phyloP scores from a whole-genome alignment of 1,140 invertebrate genomes.

The Tetragnatha versicolor region DNA sequence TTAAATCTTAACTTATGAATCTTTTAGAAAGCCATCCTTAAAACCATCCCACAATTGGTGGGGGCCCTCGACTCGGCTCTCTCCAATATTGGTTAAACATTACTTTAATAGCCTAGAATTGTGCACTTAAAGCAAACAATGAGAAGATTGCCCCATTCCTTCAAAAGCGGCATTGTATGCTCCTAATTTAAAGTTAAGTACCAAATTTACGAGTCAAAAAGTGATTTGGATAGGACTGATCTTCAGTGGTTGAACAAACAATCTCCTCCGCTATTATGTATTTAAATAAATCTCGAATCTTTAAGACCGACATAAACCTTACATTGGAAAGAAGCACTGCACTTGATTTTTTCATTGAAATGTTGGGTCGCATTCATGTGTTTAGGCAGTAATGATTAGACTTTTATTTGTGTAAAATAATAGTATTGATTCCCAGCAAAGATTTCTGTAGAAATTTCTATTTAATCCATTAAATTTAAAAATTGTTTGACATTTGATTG shows the following conservation, averaged over 20 bases:
- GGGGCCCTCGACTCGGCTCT: neutral
- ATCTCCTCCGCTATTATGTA: constrained; percentile 14
- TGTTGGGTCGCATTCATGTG: no score
- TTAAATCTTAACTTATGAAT: no score
- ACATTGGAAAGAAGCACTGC: no score
- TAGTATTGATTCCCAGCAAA: no score
- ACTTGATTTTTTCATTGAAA: no score
- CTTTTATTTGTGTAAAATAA: no score
- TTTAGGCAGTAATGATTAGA: no score
- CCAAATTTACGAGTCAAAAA: constrained; percentile 37
- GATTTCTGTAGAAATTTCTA: no score
- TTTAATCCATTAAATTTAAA: no score
- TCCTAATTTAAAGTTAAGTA: constrained; percentile 43
- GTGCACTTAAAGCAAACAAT: constrained; percentile 14
- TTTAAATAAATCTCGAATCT: constrained; percentile 30
- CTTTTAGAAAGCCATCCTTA: no score
- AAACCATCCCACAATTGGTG: no score
- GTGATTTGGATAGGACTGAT: constrained; percentile 21
- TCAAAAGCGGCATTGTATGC: neutral
- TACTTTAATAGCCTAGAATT: constrained; percentile 25
- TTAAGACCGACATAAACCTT: constrained; percentile 30
- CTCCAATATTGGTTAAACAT: neutral
- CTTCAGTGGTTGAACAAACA: constrained; percentile 1
- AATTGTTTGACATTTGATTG: no score
- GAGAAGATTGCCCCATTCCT: neutral